Conservation (phyloP, 2,888 invertebrate genomes). For the Drosophila neutralis region DNA sequence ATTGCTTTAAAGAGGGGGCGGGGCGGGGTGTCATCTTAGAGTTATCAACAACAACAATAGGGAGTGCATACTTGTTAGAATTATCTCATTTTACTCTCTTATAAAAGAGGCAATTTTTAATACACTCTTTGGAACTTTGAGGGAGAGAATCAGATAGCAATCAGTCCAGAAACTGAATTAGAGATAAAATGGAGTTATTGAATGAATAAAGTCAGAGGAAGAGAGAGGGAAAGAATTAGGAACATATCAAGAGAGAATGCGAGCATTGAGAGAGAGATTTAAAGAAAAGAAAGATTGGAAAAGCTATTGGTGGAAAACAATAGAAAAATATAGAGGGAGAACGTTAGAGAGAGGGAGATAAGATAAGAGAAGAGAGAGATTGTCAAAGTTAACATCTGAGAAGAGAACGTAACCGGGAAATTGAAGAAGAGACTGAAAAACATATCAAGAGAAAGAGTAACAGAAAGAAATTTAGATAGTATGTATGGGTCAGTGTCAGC, state of each 20-base stretch:
- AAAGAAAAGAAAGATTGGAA: background rate
- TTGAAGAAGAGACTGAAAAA: background rate
- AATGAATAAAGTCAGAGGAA: background rate
- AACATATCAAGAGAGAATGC: background rate
- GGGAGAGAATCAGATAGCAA: background rate
- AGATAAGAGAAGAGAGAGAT: background rate
- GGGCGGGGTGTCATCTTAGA: background rate
- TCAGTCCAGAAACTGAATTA: background rate
- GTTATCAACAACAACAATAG: background rate
- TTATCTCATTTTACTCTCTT: no score
- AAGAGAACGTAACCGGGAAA: background rate
- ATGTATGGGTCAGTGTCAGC: background rate
- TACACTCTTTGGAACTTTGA: background rate
- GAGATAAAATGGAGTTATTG: no score
- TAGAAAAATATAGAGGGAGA: background rate
- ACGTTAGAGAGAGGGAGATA: no score
- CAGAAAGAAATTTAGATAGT: background rate
- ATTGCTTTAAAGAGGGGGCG: background rate
- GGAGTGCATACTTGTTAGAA: constrained; percentile 3
- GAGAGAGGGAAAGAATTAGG: background rate
- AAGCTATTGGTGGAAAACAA: background rate
- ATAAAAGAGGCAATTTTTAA: background rate
- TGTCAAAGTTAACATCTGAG: background rate
- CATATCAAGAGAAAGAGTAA: background rate
- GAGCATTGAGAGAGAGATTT: background rate